phyloP scores from a whole-genome alignment of 2,888 invertebrate species.

The Agrilus mali region DNA sequence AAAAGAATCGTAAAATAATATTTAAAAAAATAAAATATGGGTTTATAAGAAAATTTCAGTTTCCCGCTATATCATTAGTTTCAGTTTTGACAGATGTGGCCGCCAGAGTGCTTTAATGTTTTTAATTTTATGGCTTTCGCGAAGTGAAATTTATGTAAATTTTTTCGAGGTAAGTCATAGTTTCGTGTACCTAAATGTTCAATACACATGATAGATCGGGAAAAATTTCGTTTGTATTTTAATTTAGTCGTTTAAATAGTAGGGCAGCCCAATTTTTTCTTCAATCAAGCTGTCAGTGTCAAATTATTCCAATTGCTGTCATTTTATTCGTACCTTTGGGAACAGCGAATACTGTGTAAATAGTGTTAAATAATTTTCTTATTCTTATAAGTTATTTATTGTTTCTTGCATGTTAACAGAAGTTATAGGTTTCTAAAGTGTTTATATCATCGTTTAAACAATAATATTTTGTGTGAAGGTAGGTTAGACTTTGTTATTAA shows the following conservation, averaged over 20 bases:
- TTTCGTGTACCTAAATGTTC: not conserved
- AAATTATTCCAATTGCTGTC: constrained; percentile 14
- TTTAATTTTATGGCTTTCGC: constrained; percentile 10
- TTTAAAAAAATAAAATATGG: not conserved
- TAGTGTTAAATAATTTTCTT: not conserved
- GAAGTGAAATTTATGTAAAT: constrained; percentile 15
- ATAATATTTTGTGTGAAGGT: constrained; percentile 22
- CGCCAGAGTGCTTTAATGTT: constrained; percentile 15
- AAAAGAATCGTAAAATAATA: not conserved
- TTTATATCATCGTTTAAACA: constrained; percentile 2
- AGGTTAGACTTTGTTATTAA: constrained; percentile 32
- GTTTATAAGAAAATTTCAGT: constrained; percentile 6
- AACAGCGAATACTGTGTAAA: too few relatives aligned
- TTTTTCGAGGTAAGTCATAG: constrained; percentile 10
- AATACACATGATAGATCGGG: not conserved
- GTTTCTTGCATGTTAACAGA: not conserved
- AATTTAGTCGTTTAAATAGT: constrained; percentile 3
- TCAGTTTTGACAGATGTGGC: constrained; percentile 13
- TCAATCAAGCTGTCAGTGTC: constrained; percentile 14
- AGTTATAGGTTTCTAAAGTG: not conserved
- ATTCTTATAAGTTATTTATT: not conserved
- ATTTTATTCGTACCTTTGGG: constrained; percentile 16
- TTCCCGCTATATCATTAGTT: constrained; percentile 11
- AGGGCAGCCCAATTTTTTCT: constrained; percentile 11
- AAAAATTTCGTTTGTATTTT: not conserved